These are phyloP conservation scores for Limnephilus auricula DNA, from an alignment of 2,888 invertebrate species.

Conservation along the genomic window DNA sequence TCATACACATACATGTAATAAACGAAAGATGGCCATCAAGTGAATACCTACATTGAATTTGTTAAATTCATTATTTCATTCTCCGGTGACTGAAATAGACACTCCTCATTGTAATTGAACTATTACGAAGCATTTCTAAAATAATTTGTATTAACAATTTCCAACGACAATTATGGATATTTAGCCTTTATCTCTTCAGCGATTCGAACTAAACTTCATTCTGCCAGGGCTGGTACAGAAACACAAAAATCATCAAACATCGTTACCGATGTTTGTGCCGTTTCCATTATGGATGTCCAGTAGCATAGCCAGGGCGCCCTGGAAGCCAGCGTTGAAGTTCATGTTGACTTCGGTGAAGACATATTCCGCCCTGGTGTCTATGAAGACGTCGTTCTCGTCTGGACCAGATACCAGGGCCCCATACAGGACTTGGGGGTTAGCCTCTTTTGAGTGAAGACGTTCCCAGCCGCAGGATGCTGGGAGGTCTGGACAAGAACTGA, in stretches of 20 bases:
- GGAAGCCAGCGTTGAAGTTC: constrained; percentile 79
- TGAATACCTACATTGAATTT: too few species aligned
- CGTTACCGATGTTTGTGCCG: constrained; percentile 17
- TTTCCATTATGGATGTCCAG: constrained; percentile 69
- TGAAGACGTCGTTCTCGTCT: constrained; percentile 75
- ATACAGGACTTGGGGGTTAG: constrained; percentile 77
- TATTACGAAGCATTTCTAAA: too few species aligned
- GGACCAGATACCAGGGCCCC: constrained; percentile 80
- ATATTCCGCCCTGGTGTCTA: constrained; percentile 76
- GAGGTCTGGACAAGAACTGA: constrained; percentile 76
- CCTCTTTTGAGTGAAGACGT: constrained; percentile 71
- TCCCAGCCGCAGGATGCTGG: constrained; percentile 76
- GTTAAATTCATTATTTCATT: too few species aligned
- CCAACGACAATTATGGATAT: too few species aligned
- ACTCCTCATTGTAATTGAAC: too few species aligned
- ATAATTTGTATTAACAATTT: too few species aligned
- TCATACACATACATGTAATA: too few species aligned
- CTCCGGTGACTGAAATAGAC: too few species aligned
- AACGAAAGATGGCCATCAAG: too few species aligned
- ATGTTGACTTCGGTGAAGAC: constrained; percentile 78
- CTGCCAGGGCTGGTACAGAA: neutral
- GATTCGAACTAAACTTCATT: neutral
- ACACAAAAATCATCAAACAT: neutral
- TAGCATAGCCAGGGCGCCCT: constrained; percentile 75
- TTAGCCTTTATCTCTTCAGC: neutral